phyloP scores from a whole-genome alignment of 2,888 invertebrate species.

The Metopia argyrocephala region DNA sequence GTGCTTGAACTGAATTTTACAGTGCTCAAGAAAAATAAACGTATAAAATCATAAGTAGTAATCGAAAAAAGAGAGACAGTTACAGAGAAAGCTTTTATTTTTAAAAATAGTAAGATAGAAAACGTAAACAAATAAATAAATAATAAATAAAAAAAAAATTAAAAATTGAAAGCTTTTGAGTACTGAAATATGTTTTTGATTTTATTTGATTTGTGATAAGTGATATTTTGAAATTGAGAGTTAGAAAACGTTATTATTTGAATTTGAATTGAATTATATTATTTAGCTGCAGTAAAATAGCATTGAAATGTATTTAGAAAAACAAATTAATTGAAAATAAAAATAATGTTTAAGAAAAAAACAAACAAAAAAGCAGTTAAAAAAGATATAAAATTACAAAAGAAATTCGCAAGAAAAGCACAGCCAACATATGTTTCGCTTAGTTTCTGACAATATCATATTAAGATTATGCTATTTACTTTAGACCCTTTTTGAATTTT shows the following conservation, averaged over 20 bases:
- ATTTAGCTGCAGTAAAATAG: slow-evolving; percentile 61
- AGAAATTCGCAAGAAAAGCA: slow-evolving; percentile 22
- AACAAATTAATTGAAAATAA: slow-evolving; percentile 49
- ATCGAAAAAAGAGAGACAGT: slow-evolving; percentile 26
- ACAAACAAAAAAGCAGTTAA: slow-evolving; percentile 2
- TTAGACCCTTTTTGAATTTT: too few species aligned
- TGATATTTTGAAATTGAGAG: slow-evolving; percentile 62
- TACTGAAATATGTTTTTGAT: slow-evolving; percentile 60
- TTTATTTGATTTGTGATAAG: slow-evolving; percentile 61
- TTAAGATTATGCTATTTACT: too few species aligned
- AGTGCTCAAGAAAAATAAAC: slow-evolving; percentile 53
- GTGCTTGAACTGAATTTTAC: slow-evolving; percentile 60
- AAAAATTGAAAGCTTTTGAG: slow-evolving; percentile 59
- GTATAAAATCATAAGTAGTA: slow-evolving; percentile 39
- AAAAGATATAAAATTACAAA: slow-evolving; percentile 31
- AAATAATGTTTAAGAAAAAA: slow-evolving; percentile 31
- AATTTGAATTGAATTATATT: slow-evolving; percentile 45
- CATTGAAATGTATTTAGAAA: slow-evolving; percentile 58
- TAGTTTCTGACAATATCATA: too few species aligned
- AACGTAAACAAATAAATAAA: not conserved
- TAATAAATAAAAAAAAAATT: slow-evolving; percentile 16
- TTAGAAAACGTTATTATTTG: slow-evolving; percentile 60
- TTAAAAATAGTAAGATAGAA: slow-evolving; percentile 25
- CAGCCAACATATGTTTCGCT: too few species aligned
- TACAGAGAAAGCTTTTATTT: slow-evolving; percentile 16